Evolutionary conservation across 1,140 invertebrate genomes (phyloP), one percentile per base, ranked within the genome.

Genomic region (Rhynchophorus ferrugineus): DNA sequence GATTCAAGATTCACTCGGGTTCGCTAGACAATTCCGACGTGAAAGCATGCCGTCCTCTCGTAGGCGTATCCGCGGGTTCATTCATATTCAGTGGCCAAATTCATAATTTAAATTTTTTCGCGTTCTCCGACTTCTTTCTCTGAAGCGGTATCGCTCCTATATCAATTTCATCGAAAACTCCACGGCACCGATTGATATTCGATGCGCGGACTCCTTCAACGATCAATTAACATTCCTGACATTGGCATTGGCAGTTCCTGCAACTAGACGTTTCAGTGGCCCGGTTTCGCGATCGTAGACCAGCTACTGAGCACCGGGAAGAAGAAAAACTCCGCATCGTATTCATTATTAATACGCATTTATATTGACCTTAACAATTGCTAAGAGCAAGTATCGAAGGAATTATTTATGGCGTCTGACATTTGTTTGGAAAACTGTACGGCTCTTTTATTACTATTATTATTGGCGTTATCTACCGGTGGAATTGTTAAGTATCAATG

Each of bases 161-260:
- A 44, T 44, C 43, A 44, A 44, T 44, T 44, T 44, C 43, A 44
- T 44, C 43, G 43, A 44, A 44, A 29, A 24, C 13, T 44, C 43
- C 33, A n/a, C n/a, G n/a, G n/a, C n/a, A n/a, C n/a, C n/a, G n/a
- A n/a, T n/a, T n/a, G n/a, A 36, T 46, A 46, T 46, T 46, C 44
- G 33, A 22, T 34, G 3, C 44, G 19, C 33, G 34, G 11, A 20
- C 16, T 19, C 19, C 13, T n/a, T 46, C 24, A 18, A 14, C 13
- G 21, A 46, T 35, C 29, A 8, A 46, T 35, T 46, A 19, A 36
- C 44, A 46, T 46, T 46, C 33, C 34, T 46, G 29, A 22, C 44
- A 46, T 46, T 11, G n/a, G 24, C 8, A n/a, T 2, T 13, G 14
- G 44, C 8, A 5, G 2, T 13, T 19, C 2, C 29, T 9, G 29